phyloP scores from a whole-genome alignment of 2,113 vertebrate species.

The Chloebia gouldiae region DNA sequence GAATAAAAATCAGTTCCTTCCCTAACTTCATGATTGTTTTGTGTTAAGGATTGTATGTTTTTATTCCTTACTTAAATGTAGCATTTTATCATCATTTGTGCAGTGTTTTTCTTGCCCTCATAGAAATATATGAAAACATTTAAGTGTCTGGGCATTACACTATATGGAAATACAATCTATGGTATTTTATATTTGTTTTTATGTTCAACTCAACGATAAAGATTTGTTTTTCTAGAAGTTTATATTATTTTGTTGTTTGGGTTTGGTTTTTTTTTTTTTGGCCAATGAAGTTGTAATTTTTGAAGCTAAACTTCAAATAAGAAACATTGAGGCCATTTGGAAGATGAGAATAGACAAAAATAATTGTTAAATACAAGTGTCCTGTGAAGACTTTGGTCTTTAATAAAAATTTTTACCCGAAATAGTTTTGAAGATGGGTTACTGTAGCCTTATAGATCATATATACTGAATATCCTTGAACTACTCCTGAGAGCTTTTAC shows the following conservation, averaged over 20 bases:
- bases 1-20: neutral
- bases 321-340: neutral
- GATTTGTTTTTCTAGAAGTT: neutral
- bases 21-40: neutral
- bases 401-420: neutral
- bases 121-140: neutral
- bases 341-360: neutral
- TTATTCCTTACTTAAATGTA: neutral
- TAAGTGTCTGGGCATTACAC: neutral
- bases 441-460: neutral
- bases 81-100: neutral
- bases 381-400: neutral
- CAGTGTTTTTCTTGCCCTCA: accelerated
- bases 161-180: neutral
- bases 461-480: conserved; percentile 27
- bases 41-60: neutral
- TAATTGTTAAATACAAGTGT: neutral
- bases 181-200: neutral
- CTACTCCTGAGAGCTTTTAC: conserved; percentile 40
- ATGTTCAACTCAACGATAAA: neutral
- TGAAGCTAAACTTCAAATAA: neutral
- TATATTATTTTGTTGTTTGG: accelerated
- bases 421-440: neutral
- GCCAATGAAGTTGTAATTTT: neutral
- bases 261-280: neutral